Percentiles rank a stretch among this genome's conserved stretches.
Evolutionary conservation across 2,113 vertebrate species (phyloP).

Genomic region (Myrmecobius fasciatus): DNA sequence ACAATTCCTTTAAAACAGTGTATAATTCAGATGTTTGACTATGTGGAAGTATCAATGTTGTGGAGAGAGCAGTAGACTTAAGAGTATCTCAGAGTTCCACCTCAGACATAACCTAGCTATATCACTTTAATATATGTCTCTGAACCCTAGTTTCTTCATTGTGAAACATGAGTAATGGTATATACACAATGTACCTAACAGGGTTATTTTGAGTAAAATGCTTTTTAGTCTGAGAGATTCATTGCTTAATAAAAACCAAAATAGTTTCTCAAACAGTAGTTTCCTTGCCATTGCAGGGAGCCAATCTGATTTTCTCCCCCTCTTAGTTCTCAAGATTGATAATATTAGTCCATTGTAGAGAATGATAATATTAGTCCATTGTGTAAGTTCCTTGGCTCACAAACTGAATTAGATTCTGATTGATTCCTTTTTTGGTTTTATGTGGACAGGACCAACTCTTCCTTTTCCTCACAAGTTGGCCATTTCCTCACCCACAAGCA

Average conservation of each 20-base stretch:
- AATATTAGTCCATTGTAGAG: neutral
- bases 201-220: neutral
- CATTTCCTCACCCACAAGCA: neutral
- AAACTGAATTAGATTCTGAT: neutral
- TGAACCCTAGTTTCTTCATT: neutral
- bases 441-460: neutral
- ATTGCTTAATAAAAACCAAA: neutral
- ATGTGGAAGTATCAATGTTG: neutral
- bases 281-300: neutral
- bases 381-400: neutral
- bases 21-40: neutral
- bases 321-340: neutral
- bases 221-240: neutral
- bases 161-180: neutral
- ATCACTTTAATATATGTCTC: neutral
- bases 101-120: neutral
- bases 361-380: neutral
- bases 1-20: neutral
- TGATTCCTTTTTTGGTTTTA: accelerated
- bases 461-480: neutral
- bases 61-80: neutral
- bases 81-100: neutral
- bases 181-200: neutral
- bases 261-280: neutral
- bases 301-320: neutral